Base-by-base conservation (phyloP, 2,113 vertebrate genomes). In the Hemibagrus wyckioides region DNA sequence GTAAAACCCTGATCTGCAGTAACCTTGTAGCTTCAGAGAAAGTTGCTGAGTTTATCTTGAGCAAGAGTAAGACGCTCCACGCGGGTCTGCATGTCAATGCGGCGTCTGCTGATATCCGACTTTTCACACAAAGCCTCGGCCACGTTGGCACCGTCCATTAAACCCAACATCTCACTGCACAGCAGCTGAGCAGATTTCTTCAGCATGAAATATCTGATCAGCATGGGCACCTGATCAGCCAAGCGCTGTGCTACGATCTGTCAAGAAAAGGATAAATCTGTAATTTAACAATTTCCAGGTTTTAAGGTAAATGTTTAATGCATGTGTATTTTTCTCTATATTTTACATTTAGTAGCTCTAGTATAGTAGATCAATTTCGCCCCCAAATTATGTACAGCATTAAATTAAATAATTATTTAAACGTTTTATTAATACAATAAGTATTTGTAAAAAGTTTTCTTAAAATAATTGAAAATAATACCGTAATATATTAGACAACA, bases 11-110 rank as follows among this genome's bases (percentile, higher is more conserved):
- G 23, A 6, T 10, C 25, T 28, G 23, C 59, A 61, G 25, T 19
- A 14, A 2, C 54, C 59, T n/a, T n/a, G 6, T 95, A 11, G 11
- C 4, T 76, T 97, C 92, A 88, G 69, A 80, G 54, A 85, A 90
- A 91, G 28, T 77, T 89, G 67, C 50, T 83, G 14, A 91, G 80
- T 69, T 75, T 85, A 3, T 86, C 30, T 48, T 89, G 87, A 48
- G 89, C 89, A 5, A 21, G 23, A 4, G 39, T 83, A 39, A 91
- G 83, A 15, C 90, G 85, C 2, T 88, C 82, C 8, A 84, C 13
- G 1, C 82, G 87, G 41, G n/a, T 83, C 54, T 89, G 80, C 23
- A 90, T 65, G 3, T 90, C 86, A 4, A 21, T 82, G 48, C 89
- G 88, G 4, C 1, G 48, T 57, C 39, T 85, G 76, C 91, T 85